Base-by-base conservation (phyloP, 1,140 invertebrate species). In the Cherax destructor region DNA sequence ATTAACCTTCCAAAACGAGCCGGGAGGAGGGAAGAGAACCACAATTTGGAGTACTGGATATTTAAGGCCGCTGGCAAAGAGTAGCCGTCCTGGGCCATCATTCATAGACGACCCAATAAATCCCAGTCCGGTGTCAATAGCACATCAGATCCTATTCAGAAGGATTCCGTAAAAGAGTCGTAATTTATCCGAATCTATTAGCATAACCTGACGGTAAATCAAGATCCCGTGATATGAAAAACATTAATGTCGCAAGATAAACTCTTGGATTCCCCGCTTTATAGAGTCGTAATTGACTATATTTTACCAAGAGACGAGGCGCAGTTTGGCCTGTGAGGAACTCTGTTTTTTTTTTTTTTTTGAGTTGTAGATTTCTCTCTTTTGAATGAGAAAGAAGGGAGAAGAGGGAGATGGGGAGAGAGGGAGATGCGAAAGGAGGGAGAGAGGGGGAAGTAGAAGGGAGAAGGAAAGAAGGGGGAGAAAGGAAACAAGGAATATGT, bases 111-210 rank as follows among this genome's bases (percentile, higher is more conserved):
- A 78, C 49, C 88, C 81, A 90, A 90, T 90, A 90, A 90, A 90
- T 90, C 88, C 30, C 88, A 41, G 74, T 52, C 50, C 16, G 81
- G 88, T 90, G 88, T 90, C 88, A 90, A 90, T 90, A 90, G 88
- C 80, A 84, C 81, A 90, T 90, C 88, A 90, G 88, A 90, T 83
- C 88, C 88, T 59, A 90, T 90, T 90, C 88, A 90, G 88, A 76
- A 47, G 83, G 88, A 83, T 90, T 84, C 81, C 88, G 88, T 90
- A 84, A 90, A 90, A 90, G 59, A 90, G 81, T 90, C 88, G 88
- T 90, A 83, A 90, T 90, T 90, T 84, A 90, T 90, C 88, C 47
- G 88, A 90, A 90, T 90, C 88, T 90, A 90, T 90, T 90, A 90
- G 88, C 88, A 90, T 90, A 90, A 77, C 88, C 88, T 90, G 81